Conservation (phyloP, 2,797 vertebrate species). For the Muraenolepis orangiensis region DNA sequence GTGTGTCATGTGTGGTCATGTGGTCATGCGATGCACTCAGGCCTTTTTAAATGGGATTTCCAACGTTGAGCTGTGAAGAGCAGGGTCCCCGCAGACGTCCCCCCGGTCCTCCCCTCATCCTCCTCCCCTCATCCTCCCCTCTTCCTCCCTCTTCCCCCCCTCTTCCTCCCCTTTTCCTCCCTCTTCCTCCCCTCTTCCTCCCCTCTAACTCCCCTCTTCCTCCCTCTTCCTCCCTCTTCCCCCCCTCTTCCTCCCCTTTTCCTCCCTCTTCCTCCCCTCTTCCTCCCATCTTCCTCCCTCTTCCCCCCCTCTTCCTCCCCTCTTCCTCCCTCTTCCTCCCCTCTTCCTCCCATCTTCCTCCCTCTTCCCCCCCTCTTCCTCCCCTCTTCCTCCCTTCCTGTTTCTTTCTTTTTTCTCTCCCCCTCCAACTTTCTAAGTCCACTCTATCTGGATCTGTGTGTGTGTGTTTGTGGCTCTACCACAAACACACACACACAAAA, state of each 20-base stretch:
- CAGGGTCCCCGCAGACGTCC: slow-evolving; percentile 34
- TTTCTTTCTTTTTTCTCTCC: neutral
- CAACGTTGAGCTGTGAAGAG: slow-evolving; percentile 24
- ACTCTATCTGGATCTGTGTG: neutral
- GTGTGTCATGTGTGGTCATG: too few relatives aligned
- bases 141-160: too few relatives aligned
- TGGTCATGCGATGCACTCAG: neutral
- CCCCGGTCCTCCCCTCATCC: too few relatives aligned
- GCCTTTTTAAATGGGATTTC: neutral
- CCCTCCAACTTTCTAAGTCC: neutral
- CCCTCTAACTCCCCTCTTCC: neutral
- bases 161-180: slow-evolving; percentile 32
- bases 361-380: slow-evolving; percentile 35
- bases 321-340: slow-evolving; percentile 9
- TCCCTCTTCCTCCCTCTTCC: too few relatives aligned
- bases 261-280: slow-evolving; percentile 35
- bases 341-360: slow-evolving; percentile 35
- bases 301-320: too few relatives aligned
- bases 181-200: neutral
- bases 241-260: slow-evolving; percentile 32
- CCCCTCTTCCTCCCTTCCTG: slow-evolving; percentile 24
- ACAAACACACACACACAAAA: neutral
- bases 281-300: slow-evolving; percentile 30
- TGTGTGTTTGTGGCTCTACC: neutral
- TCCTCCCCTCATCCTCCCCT: slow-evolving; percentile 29